Evolutionary conservation across 2,113 vertebrate species (phyloP).

Genomic region (Archilochus colubris): DNA sequence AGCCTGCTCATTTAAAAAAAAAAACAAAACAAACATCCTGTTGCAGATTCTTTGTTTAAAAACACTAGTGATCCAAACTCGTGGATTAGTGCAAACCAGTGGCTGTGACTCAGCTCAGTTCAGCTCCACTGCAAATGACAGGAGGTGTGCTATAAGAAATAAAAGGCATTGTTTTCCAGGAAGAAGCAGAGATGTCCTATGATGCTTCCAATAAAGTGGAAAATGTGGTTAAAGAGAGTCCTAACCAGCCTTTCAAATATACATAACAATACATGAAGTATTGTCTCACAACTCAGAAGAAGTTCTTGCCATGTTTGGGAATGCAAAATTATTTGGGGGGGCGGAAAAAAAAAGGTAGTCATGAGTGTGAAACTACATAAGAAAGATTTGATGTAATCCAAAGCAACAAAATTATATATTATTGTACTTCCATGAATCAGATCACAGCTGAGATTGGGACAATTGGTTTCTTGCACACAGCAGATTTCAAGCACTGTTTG

Average conservation of each 20-base stretch:
- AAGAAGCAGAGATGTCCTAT: not conserved
- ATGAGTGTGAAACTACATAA: not conserved
- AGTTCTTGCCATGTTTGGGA: not conserved
- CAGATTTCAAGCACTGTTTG: slow-evolving; percentile 12
- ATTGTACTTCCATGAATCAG: slow-evolving; percentile 14
- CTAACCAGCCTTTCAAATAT: slow-evolving; percentile 1
- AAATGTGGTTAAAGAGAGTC: not conserved
- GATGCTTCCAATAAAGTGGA: not conserved
- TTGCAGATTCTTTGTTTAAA: not conserved
- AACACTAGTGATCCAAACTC: not conserved
- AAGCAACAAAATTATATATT: slow-evolving; percentile 31
- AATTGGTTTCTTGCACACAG: not conserved
- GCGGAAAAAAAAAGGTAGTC: not conserved
- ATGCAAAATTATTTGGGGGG: not conserved
- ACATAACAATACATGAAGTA: not conserved
- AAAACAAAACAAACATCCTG: no score
- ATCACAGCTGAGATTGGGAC: slow-evolving; percentile 36
- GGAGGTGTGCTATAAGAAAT: not conserved
- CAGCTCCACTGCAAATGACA: not conserved
- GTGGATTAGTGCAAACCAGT: not conserved
- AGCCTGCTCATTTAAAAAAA: not conserved
- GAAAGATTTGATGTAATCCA: not conserved
- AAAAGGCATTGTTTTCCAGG: not conserved
- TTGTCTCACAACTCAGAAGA: not conserved
- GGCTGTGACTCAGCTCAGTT: not conserved